Evolutionary conservation across 2,888 invertebrate genomes (phyloP), one percentile per base, ranked within the genome.

Genomic region (Agonum fuliginosum): DNA sequence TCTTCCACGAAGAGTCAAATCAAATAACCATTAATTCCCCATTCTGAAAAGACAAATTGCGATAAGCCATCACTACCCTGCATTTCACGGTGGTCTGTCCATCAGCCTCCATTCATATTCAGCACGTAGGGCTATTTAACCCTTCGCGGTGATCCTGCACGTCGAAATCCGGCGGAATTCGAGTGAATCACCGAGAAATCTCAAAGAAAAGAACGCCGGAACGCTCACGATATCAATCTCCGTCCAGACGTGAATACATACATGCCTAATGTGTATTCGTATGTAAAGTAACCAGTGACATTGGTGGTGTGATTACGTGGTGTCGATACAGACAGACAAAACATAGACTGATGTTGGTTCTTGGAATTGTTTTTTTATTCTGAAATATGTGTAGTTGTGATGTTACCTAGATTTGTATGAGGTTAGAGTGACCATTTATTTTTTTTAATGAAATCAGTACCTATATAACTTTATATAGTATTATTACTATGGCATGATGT

Each of bases 191-290:
- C 17, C 58, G 30, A 30, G 58, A 62, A 62, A 34, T 62, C 58
- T 62, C 22, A n/a, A n/a, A n/a, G n/a, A n/a, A n/a, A n/a, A n/a
- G n/a, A n/a, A n/a, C 41, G 20, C n/a, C 41, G 67, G n/a, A n/a
- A n/a, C n/a, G 14, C 37, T 19, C 12, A n/a, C 30, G 74, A 74
- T 74, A 74, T 74, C 58, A 74, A 74, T 74, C 74, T 74, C 19
- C 65, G 58, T 62, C 74, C 46, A 74, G 74, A 74, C 74, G 62
- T 73, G 74, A 74, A 74, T 74, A 74, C 74, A 74, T 74, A 27
- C 74, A 74, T 74, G 43, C 19, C 48, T 74, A 74, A 74, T 74
- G 46, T 74, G 74, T 74, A 74, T 74, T 74, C 74, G 74, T 74
- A 74, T 74, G 74, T 74, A 46, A 74, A 74, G 46, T 58, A 73